Percentiles rank a stretch among this genome's conserved stretches.
These are phyloP conservation scores for Microcebus lehilahytsara DNA, from an alignment of 2,113 vertebrate species.

Conservation along the genomic window DNA sequence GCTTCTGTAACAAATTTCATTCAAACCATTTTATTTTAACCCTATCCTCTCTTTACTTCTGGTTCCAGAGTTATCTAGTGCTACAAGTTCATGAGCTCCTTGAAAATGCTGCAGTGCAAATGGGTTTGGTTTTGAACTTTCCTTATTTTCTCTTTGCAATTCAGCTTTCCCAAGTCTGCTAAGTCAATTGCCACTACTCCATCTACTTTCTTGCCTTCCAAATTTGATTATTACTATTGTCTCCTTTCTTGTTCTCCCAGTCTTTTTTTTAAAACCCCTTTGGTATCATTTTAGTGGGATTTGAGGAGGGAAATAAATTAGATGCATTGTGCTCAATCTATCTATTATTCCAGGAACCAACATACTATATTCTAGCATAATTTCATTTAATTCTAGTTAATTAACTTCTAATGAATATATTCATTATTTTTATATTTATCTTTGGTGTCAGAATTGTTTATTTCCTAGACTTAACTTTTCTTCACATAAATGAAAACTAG, in stretches of 20 bases:
- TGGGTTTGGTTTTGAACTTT: slow-evolving; percentile 10
- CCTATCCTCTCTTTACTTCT: neutral
- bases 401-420: neutral
- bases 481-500: slow-evolving; percentile 30
- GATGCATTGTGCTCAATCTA: slow-evolving; percentile 3
- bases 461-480: slow-evolving; percentile 39
- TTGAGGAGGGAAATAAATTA: neutral
- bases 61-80: neutral
- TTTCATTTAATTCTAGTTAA: slow-evolving; percentile 28
- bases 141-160: slow-evolving; percentile 41
- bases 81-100: neutral
- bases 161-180: neutral
- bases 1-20: slow-evolving; percentile 24
- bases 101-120: slow-evolving; percentile 29
- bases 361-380: neutral
- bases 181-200: neutral
- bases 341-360: neutral
- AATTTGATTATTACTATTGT: slow-evolving; percentile 19
- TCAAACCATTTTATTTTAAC: slow-evolving; percentile 43
- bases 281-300: neutral
- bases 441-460: slow-evolving; percentile 16
- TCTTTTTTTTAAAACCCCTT: neutral
- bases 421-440: slow-evolving; percentile 16
- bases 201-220: slow-evolving; percentile 14
- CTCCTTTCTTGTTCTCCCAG: neutral